Conservation (phyloP, 2,888 invertebrate species). For the Parnassius apollo region DNA sequence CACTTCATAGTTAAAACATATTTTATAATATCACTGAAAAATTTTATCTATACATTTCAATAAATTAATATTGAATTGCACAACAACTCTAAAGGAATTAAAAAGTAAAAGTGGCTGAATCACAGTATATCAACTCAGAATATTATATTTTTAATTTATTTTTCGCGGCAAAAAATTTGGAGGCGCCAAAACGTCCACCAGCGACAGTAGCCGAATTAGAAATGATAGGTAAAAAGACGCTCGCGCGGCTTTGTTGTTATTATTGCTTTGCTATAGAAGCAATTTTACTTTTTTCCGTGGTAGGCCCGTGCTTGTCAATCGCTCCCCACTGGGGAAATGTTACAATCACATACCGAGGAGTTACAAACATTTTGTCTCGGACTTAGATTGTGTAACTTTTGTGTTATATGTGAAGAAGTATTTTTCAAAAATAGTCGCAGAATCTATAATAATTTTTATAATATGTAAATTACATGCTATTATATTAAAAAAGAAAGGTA, state of each 20-base stretch:
- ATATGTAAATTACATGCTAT: too few species aligned
- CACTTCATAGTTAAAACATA: constrained; percentile 26
- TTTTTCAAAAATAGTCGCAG: too few species aligned
- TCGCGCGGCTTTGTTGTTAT: constrained; percentile 58
- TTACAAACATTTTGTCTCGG: constrained; percentile 50
- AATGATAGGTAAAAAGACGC: constrained; percentile 68
- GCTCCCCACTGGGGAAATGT: constrained; percentile 72
- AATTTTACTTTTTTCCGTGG: constrained; percentile 75
- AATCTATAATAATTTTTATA: too few species aligned
- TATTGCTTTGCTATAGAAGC: constrained; percentile 64
- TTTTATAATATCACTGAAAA: neutral
- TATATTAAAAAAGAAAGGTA: too few species aligned
- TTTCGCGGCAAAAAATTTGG: constrained; percentile 2
- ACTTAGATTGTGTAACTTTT: too few species aligned
- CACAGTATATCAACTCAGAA: neutral
- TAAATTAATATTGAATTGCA: neutral
- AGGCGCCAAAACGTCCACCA: constrained; percentile 48
- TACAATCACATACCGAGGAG: constrained; percentile 37
- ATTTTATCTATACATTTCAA: constrained; percentile 4
- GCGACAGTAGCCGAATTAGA: constrained; percentile 62
- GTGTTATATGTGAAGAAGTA: too few species aligned
- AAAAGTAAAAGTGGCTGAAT: neutral
- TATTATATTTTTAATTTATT: neutral
- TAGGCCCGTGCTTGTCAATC: constrained; percentile 56
- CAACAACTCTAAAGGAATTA: neutral